Conservation (phyloP, 2,113 vertebrate genomes). For the Uria lomvia region DNA sequence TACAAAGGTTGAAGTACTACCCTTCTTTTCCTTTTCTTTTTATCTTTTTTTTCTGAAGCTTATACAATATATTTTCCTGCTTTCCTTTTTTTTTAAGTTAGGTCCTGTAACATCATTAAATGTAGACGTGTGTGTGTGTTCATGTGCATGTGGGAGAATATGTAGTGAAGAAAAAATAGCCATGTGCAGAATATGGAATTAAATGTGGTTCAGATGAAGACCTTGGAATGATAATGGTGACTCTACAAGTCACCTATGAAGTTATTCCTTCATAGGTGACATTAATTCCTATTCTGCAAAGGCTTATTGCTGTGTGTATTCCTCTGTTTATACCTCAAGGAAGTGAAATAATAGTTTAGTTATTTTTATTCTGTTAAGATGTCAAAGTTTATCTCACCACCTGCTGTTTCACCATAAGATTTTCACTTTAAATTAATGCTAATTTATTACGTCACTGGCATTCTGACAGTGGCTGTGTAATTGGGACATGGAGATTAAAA, state of each 20-base stretch:
- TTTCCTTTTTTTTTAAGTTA: slow-evolving; percentile 1
- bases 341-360: slow-evolving; percentile 62
- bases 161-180: slow-evolving; percentile 1
- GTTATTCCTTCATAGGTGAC: slow-evolving; percentile 11
- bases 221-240: slow-evolving; percentile 33
- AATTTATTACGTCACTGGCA: slow-evolving; percentile 56
- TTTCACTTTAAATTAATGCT: slow-evolving; percentile 68
- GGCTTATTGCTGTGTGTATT: slow-evolving; percentile 28
- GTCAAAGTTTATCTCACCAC: slow-evolving; percentile 68
- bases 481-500: slow-evolving; percentile 35
- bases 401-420: slow-evolving; percentile 50
- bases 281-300: slow-evolving; percentile 52
- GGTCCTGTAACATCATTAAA: not conserved
- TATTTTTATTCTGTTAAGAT: slow-evolving; percentile 63
- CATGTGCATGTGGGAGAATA: not conserved
- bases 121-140: not conserved
- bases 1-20: not conserved
- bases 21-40: not conserved
- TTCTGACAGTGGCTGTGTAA: slow-evolving; percentile 41
- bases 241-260: slow-evolving; percentile 51
- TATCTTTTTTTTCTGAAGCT: not conserved
- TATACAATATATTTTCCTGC: not conserved
- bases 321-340: slow-evolving; percentile 56
- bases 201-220: slow-evolving; percentile 36
- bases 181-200: not conserved